Evolutionary conservation across 2,797 vertebrate species (phyloP), one percentile per base, ranked within the genome.

Genomic region (Phoeniculus purpureus): DNA sequence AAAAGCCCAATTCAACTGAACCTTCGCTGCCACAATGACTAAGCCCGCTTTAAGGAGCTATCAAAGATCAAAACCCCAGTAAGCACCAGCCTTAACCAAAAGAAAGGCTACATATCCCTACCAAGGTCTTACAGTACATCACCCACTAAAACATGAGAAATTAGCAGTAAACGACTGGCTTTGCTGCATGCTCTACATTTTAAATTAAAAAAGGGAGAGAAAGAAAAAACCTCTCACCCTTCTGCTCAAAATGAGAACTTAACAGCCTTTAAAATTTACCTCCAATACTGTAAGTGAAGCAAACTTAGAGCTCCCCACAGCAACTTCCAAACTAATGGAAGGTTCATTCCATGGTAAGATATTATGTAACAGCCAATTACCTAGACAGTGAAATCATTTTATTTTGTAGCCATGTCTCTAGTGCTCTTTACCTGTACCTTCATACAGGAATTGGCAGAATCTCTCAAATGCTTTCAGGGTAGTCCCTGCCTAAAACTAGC

Each of bases 401-500:
- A 21, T n/a, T 72, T 51, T 34, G 47, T 52, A 80, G 43, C 51
- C 56, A 29, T 3, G 16, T 84, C 67, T 60, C 77, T 56, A 66
- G 27, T 4, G 7, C 1, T 0, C 56, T 81, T 76, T 37, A 47
- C n/a, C 62, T 43, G 5, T n/a, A 72, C 48, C 48, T 73, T 90
- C 61, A 72, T 31, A 50, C 0, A 82, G 14, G 40, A 56, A 61
- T 68, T 70, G 60, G 59, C 12, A 89, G 72, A 71, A 89, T 47
- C 60, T 23, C 47, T 86, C 77, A 50, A 85, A 67, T 2, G 4
- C 58, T 95, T 48, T 37, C 37, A 96, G 52, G 58, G 74, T 70
- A 82, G 62, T 50, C 81, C 61, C 81, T 82, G 93, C 26, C 40
- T 80, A 61, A 91, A 91, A 82, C 68, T 27, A 27, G 72, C 52